Percentiles rank a stretch among this genome's conserved stretches.
These are phyloP conservation scores for Spermophilus dauricus DNA, from an alignment of 2,113 vertebrate species.

Conservation along the genomic window DNA sequence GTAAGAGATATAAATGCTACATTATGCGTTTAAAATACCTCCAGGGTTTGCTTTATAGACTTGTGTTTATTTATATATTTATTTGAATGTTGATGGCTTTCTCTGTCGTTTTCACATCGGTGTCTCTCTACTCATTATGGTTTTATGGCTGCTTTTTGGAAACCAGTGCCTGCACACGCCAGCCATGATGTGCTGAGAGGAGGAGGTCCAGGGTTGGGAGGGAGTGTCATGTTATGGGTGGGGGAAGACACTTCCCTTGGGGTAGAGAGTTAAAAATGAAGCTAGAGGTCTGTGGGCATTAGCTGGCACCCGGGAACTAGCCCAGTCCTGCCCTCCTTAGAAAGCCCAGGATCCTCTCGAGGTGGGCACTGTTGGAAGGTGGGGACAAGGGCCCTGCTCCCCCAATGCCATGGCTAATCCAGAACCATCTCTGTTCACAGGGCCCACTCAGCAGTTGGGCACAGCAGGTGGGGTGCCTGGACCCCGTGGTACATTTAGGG, in stretches of 20 bases:
- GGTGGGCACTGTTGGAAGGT: background rate
- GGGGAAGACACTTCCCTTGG: conserved; percentile 63
- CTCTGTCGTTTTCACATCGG: conserved; percentile 84
- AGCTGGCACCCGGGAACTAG: background rate
- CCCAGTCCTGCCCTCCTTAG: too few relatives aligned
- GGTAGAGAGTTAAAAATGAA: conserved; percentile 60
- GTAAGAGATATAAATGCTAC: conserved; percentile 85
- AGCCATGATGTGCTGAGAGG: conserved; percentile 76
- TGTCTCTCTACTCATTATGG: conserved; percentile 86
- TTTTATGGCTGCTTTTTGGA: conserved; percentile 88
- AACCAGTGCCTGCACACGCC: conserved; percentile 80
- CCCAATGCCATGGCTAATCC: background rate
- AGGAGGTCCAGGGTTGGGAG: conserved; percentile 73
- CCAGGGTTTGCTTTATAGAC: conserved; percentile 88
- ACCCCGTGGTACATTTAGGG: background rate
- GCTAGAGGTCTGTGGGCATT: background rate
- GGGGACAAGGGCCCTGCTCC: background rate
- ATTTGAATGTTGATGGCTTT: conserved; percentile 88
- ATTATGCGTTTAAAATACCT: conserved; percentile 86
- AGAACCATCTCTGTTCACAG: background rate
- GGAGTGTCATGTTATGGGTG: conserved; percentile 78
- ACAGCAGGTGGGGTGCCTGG: background rate
- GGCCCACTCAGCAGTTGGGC: background rate
- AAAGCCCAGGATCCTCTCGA: too few relatives aligned
- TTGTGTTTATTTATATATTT: conserved; percentile 88